Base-by-base conservation (phyloP, 64 coral and sea anemone genomes). In the Pocillopora damicornis region DNA sequence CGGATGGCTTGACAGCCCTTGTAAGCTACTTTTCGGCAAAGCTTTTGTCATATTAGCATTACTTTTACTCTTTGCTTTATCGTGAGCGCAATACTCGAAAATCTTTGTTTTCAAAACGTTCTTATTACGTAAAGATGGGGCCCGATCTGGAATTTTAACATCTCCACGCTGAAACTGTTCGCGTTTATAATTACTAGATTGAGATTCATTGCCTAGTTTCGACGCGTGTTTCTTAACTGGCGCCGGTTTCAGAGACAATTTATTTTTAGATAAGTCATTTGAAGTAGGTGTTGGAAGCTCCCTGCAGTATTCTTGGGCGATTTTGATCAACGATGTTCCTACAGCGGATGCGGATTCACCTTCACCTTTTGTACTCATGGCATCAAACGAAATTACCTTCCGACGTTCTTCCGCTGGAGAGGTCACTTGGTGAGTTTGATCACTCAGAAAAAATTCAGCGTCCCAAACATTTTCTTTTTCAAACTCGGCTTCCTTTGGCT, bases 11-110 rank as follows among this genome's bases (percentile, higher is more conserved):
- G 81, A 85, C 65, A 85, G 57, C 11, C 81, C 81, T 56, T 85
- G 81, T 42, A 85, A 51, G 35, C 36, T 68, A 51, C 81, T 85
- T 23, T 85, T 85, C 15, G 64, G 81, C 25, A 72, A 85, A 15
- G 79, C 59, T 12, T 63, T 63, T 63, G 23, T 81, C 11, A 72
- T 45, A 0, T n/a, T 38, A 22, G 11, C 26, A 20, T 37, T 38
- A 7, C 10, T 57, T 85, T 13, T 73, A 4, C 10, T 37, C 64
- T 85, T 63, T 23, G 37, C n/a, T 25, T 68, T 72, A n/a, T 13
- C 15, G 35, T 63, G 58, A 80, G 59, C 4, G 56, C 23, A 4
- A 26, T 22, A 17, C 12, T 63, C 13, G 61, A 63, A 1, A 13
- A 63, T 0, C 61, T 26, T 58, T 80, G 58, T 80, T 80, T 18